phyloP scores from a whole-genome alignment of 2,113 vertebrate genomes.

The Okapia johnstoni region DNA sequence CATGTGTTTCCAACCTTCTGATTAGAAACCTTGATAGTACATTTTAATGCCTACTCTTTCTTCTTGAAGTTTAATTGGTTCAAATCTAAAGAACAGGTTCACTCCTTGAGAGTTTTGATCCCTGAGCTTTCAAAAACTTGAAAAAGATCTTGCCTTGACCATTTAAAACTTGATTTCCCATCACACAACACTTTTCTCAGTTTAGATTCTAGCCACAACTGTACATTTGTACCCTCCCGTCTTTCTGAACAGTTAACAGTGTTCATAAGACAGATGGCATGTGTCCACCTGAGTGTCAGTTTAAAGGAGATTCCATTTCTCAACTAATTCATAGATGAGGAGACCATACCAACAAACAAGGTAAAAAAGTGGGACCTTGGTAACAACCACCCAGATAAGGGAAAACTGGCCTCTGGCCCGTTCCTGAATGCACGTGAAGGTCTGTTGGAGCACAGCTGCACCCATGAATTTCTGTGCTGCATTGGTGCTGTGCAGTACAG shows the following conservation, averaged over 20 bases:
- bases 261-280: neutral
- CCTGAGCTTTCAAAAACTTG: neutral
- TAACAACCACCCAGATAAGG: neutral
- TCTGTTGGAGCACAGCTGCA: too few species aligned
- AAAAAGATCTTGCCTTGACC: neutral
- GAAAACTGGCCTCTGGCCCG: too few species aligned
- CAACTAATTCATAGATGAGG: neutral
- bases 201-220: too few species aligned
- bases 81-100: neutral
- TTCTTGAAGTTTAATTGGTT: neutral
- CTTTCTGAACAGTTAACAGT: neutral
- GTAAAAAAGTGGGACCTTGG: too few species aligned
- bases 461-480: neutral
- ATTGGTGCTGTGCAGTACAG: accelerated
- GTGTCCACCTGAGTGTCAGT: neutral
- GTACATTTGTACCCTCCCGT: neutral
- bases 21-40: neutral
- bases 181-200: neutral
- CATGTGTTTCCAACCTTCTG: neutral
- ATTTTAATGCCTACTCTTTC: neutral
- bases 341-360: neutral
- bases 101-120: neutral
- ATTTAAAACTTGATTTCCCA: neutral
- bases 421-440: accelerated
- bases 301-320: neutral